These are phyloP conservation scores for Eupithecia subumbrata DNA, from an alignment of 2,888 invertebrate genomes.

Conservation along the genomic window DNA sequence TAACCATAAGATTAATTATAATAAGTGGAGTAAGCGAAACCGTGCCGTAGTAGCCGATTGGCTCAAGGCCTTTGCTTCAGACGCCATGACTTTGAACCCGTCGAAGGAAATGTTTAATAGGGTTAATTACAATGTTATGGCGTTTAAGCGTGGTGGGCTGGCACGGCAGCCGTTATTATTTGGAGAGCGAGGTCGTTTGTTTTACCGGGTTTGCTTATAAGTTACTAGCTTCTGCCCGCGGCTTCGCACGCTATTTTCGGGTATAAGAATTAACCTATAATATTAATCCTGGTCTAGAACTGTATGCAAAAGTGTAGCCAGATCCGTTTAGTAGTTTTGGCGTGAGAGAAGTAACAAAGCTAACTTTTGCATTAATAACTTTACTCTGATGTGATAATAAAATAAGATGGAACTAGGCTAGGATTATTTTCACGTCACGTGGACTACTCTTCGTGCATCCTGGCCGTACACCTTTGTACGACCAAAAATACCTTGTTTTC, in stretches of 20 bases:
- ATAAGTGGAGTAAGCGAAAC: background rate
- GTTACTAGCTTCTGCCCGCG: background rate
- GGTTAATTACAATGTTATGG: conserved; percentile 16
- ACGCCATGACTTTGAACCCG: conserved; percentile 27
- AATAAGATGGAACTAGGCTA: too few species aligned
- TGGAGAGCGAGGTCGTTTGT: conserved; percentile 3
- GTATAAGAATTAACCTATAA: background rate
- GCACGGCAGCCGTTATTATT: conserved; percentile 7
- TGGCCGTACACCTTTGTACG: too few species aligned
- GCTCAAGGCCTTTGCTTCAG: conserved; percentile 25
- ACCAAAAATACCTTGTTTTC: too few species aligned
- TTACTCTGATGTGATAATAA: too few species aligned
- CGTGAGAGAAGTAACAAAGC: too few species aligned
- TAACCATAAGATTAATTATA: background rate
- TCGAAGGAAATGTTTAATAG: conserved; percentile 21
- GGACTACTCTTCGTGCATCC: too few species aligned
- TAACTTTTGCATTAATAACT: too few species aligned
- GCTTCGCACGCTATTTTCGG: background rate
- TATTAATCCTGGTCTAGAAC: background rate
- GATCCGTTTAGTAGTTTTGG: too few species aligned
- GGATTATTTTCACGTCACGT: too few species aligned
- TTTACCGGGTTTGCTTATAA: background rate
- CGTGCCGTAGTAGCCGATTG: conserved; percentile 21
- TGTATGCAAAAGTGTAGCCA: too few species aligned
- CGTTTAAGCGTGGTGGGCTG: conserved; percentile 19